A percentile compares a stretch with the other conserved stretches of the same genome.
These are phyloP conservation scores for Talpa occidentalis DNA, from an alignment of 2,113 vertebrate species.

Conservation along the genomic window DNA sequence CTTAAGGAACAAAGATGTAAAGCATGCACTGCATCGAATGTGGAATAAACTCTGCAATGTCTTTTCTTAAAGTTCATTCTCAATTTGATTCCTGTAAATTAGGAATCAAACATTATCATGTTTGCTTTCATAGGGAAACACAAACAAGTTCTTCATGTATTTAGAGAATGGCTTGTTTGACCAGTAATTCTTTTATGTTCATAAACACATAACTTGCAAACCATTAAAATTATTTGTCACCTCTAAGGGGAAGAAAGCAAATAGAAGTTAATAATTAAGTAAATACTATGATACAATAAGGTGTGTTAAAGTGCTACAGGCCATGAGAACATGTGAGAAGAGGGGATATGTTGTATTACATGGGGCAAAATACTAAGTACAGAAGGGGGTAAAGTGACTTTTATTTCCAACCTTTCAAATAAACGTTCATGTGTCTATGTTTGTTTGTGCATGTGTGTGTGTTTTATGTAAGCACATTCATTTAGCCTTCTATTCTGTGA, in stretches of 20 bases:
- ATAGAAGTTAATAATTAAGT: background rate
- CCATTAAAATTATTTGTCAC: background rate
- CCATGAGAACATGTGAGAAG: fast-evolving
- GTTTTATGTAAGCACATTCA: background rate
- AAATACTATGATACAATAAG: background rate
- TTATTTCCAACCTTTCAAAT: background rate
- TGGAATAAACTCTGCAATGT: background rate
- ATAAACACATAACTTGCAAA: background rate
- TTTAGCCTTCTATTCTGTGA: background rate
- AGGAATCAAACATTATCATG: background rate
- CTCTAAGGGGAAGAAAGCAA: background rate
- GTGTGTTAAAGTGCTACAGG: background rate
- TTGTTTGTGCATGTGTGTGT: background rate
- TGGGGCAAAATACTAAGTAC: too few species aligned
- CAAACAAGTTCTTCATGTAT: background rate
- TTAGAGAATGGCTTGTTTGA: background rate
- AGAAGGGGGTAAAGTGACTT: background rate
- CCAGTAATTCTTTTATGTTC: background rate
- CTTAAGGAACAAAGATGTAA: conserved; percentile 69
- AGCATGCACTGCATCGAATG: background rate
- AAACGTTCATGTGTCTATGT: background rate
- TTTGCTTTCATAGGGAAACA: background rate
- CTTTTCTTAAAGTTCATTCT: background rate
- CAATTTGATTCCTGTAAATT: background rate
- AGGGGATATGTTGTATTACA: background rate